phyloP scores from a whole-genome alignment of 2,113 vertebrate species.

The Mola mola region DNA sequence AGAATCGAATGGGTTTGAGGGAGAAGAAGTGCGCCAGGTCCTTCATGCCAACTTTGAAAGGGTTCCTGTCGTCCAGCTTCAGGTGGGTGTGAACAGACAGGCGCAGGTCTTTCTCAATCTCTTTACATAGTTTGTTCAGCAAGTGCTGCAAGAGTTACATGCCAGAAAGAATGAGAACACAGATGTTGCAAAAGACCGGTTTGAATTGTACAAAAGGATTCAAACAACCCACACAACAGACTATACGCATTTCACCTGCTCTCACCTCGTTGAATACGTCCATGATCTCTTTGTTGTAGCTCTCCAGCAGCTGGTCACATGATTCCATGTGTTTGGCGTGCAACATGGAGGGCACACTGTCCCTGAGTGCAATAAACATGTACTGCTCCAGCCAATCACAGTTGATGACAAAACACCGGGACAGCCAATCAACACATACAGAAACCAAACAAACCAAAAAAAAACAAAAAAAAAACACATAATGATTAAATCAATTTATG shows the following conservation, averaged over 20 bases:
- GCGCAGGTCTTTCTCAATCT: conserved; percentile 97
- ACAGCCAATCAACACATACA: neutral
- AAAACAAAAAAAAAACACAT: neutral
- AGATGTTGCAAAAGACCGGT: neutral
- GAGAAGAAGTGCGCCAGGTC: conserved; percentile 96
- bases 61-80: conserved; percentile 97
- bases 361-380: conserved; percentile 96
- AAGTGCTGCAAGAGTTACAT: conserved; percentile 82
- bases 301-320: conserved; percentile 88
- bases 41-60: conserved; percentile 97
- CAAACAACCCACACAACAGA: neutral
- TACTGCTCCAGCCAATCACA: conserved; percentile 82
- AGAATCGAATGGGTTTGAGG: conserved; percentile 95
- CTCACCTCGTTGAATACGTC: conserved; percentile 92
- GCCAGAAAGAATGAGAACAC: neutral
- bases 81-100: conserved; percentile 97
- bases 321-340: conserved; percentile 92
- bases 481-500: neutral
- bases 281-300: conserved; percentile 96
- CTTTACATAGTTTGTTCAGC: conserved; percentile 96
- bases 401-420: neutral
- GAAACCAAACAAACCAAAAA: neutral
- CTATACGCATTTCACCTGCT: neutral
- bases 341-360: conserved; percentile 94
- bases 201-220: neutral